Evolutionary conservation across 2,797 vertebrate species (phyloP).

Genomic region (Eulemur albifrons): DNA sequence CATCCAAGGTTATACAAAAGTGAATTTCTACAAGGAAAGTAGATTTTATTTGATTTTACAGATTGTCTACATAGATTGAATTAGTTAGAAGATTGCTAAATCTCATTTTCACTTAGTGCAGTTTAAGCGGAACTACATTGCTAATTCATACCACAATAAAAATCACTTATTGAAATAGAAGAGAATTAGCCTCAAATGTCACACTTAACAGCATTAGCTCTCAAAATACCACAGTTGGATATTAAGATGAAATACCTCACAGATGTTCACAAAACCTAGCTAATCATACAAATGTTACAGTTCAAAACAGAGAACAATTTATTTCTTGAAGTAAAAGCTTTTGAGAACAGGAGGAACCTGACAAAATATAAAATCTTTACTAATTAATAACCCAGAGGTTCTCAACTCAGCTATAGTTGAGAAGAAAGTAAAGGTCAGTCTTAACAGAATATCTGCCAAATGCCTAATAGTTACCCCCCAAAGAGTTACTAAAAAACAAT

Average conservation of each 20-base stretch:
- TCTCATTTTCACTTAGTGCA: not conserved
- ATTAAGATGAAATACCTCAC: slow-evolving; percentile 47
- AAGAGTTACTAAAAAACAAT: not conserved
- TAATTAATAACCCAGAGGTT: slow-evolving; percentile 46
- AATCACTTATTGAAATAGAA: not conserved
- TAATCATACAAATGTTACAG: slow-evolving; percentile 6
- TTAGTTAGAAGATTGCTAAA: slow-evolving; percentile 32
- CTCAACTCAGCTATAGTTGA: not conserved
- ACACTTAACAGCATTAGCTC: slow-evolving; percentile 33
- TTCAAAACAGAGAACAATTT: slow-evolving; percentile 58
- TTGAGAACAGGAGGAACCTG: slow-evolving; percentile 32
- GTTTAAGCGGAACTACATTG: not conserved
- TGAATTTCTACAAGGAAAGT: slow-evolving; percentile 37
- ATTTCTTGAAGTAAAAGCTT: slow-evolving; percentile 51
- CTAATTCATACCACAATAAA: slow-evolving; percentile 15
- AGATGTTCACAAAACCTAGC: slow-evolving; percentile 48
- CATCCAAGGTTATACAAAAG: not conserved
- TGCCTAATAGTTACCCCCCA: not conserved
- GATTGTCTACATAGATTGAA: not conserved
- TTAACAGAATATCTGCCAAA: slow-evolving; percentile 1
- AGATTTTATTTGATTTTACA: slow-evolving; percentile 11
- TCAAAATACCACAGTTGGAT: slow-evolving; percentile 50
- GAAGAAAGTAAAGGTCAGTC: slow-evolving; percentile 30
- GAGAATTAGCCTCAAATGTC: slow-evolving; percentile 61
- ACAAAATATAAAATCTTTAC: slow-evolving; percentile 51